Percentiles rank a stretch among this genome's conserved stretches.
Evolutionary conservation across 2,113 vertebrate genomes (phyloP).

Genomic region (Dunckerocampus dactyliophorus): DNA sequence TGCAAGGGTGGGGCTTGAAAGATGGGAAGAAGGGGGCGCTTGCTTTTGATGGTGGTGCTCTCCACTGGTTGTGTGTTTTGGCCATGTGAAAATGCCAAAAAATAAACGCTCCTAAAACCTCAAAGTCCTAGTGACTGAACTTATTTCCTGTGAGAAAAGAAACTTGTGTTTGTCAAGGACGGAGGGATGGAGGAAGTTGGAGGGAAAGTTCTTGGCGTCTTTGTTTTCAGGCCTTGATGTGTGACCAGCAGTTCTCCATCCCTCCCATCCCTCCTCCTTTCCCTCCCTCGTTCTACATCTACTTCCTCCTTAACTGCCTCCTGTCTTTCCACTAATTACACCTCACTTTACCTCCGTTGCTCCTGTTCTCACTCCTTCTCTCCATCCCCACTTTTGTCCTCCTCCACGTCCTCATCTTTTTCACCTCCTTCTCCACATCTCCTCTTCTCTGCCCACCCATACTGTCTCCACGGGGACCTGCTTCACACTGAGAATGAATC

Average conservation of each 20-base stretch:
- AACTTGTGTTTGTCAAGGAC: constrained; percentile 82
- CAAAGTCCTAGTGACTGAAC: constrained; percentile 64
- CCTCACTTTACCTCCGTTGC: constrained; percentile 57
- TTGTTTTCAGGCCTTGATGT: constrained; percentile 99
- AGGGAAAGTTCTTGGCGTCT: constrained; percentile 86
- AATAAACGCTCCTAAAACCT: background rate
- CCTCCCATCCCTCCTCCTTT: constrained; percentile 45
- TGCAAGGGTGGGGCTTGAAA: background rate
- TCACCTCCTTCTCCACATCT: constrained; percentile 74
- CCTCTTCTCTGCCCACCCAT: constrained; percentile 94
- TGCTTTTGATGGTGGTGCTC: background rate
- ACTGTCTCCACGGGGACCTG: constrained; percentile 94
- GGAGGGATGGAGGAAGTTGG: constrained; percentile 73
- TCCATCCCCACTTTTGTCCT: constrained; percentile 76
- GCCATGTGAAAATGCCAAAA: background rate
- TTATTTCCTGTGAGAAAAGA: constrained; percentile 85
- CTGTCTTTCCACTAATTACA: constrained; percentile 78
- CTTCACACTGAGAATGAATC: constrained; percentile 96
- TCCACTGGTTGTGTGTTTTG: background rate
- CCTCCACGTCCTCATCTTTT: constrained; percentile 55
- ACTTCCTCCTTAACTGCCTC: constrained; percentile 77
- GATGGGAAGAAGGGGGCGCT: background rate
- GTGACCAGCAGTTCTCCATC: constrained; percentile 83
- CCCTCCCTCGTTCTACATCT: constrained; percentile 62
- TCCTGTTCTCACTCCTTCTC: constrained; percentile 60